Conservation (phyloP, 1,140 invertebrate species). For the Ectropis grisescens region DNA sequence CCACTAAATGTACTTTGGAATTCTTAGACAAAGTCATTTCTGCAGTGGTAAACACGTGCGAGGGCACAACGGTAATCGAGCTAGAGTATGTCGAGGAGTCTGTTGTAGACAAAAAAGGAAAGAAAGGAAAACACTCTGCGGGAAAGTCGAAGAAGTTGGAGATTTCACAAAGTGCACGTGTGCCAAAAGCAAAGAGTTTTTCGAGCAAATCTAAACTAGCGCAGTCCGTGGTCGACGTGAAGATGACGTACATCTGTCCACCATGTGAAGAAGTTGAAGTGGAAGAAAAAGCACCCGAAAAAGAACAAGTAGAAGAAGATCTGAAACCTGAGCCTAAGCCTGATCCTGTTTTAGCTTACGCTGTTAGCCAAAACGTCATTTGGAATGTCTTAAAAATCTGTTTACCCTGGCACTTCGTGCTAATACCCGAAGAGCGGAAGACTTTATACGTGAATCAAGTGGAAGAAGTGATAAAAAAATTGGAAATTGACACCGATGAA, state of each 20-base stretch:
- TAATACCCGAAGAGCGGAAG: slow-evolving; percentile 28
- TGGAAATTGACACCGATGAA: slow-evolving; percentile 43
- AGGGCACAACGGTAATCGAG: slow-evolving; percentile 40
- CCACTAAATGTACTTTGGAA: slow-evolving; percentile 30
- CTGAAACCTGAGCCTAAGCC: slow-evolving; percentile 22
- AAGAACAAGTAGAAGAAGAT: slow-evolving; percentile 34
- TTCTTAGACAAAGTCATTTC: slow-evolving; percentile 38
- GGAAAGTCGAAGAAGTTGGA: slow-evolving; percentile 40
- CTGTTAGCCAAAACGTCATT: slow-evolving; percentile 41
- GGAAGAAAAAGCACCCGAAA: slow-evolving; percentile 25
- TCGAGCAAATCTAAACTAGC: slow-evolving; percentile 20
- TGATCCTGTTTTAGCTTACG: slow-evolving; percentile 37
- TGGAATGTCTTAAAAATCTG: slow-evolving; percentile 52
- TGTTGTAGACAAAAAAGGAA: slow-evolving; percentile 39
- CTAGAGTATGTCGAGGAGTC: slow-evolving; percentile 27
- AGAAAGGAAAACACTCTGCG: slow-evolving; percentile 26
- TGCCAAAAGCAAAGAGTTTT: slow-evolving; percentile 24
- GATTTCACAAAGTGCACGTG: slow-evolving; percentile 26
- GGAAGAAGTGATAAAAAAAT: slow-evolving; percentile 22
- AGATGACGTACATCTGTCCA: slow-evolving; percentile 35
- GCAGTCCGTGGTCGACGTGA: slow-evolving; percentile 30
- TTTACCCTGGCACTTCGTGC: slow-evolving; percentile 50
- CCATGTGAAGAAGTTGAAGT: slow-evolving; percentile 33
- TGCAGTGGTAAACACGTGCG: slow-evolving; percentile 44
- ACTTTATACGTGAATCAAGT: slow-evolving; percentile 31